These are phyloP conservation scores for Todiramphus saurophagus DNA, from an alignment of 2,113 vertebrate species.

Conservation along the genomic window DNA sequence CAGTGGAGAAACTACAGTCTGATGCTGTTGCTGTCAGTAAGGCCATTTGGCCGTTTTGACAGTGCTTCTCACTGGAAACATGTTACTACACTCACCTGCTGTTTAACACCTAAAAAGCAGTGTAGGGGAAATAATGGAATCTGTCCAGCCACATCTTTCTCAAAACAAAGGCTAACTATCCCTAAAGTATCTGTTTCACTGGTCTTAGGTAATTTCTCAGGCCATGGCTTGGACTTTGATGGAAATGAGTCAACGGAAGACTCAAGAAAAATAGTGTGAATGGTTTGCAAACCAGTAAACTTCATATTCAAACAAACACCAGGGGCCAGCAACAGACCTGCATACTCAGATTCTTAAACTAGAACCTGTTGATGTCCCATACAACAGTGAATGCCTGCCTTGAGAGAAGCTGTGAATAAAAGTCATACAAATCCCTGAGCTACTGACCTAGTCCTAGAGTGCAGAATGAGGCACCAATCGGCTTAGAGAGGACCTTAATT, in stretches of 20 bases:
- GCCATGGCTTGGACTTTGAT: background rate
- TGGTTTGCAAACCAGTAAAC: background rate
- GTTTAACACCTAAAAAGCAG: background rate
- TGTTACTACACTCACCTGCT: background rate
- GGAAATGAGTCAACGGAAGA: background rate
- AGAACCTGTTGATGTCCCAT: background rate
- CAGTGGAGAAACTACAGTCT: accelerated
- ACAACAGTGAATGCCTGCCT: background rate
- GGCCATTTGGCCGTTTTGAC: background rate
- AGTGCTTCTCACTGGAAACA: background rate
- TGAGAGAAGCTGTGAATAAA: background rate
- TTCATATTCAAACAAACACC: background rate
- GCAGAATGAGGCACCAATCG: accelerated
- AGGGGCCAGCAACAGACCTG: background rate
- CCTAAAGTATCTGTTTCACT: background rate
- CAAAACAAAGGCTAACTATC: background rate
- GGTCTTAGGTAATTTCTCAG: background rate
- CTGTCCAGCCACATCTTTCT: background rate
- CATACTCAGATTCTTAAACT: background rate
- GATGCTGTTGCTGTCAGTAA: background rate
- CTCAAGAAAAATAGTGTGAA: background rate
- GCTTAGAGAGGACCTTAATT: background rate
- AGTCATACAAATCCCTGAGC: background rate
- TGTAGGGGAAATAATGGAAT: background rate
- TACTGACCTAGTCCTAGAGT: background rate